phyloP scores from a whole-genome alignment of 2,113 vertebrate genomes.

The Smithornis capensis region DNA sequence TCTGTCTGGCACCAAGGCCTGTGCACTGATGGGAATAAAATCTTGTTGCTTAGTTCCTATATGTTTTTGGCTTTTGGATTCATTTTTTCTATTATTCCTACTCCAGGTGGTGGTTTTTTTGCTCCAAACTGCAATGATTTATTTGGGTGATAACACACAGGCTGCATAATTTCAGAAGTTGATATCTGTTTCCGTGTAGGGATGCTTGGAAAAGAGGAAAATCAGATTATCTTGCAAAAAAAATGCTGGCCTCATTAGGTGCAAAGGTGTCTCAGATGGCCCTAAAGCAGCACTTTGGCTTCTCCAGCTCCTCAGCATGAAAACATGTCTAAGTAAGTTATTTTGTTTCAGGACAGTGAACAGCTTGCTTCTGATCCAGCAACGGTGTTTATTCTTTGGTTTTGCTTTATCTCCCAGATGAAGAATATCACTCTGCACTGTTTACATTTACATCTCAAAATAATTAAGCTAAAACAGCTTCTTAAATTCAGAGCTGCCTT shows the following conservation, averaged over 20 bases:
- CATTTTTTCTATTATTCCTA: not conserved
- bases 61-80: not conserved
- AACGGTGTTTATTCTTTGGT: constrained; percentile 41
- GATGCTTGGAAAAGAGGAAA: not conserved
- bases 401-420: constrained; percentile 25
- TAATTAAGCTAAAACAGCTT: constrained; percentile 42
- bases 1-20: not conserved
- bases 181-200: not conserved
- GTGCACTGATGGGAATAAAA: not conserved
- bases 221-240: constrained; percentile 18
- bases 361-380: constrained; percentile 46
- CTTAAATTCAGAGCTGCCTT: constrained; percentile 1
- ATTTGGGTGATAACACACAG: not conserved
- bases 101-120: not conserved
- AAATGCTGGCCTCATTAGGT: constrained; percentile 20
- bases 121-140: not conserved
- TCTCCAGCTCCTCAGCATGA: constrained; percentile 43
- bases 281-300: constrained; percentile 21
- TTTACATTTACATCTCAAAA: constrained; percentile 53
- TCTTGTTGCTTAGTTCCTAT: not conserved
- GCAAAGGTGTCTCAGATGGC: constrained; percentile 21
- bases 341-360: constrained; percentile 50
- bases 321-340: constrained; percentile 40
- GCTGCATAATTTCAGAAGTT: not conserved
- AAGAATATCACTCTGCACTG: constrained; percentile 31